Evolutionary conservation across 1,140 invertebrate genomes (phyloP).

Genomic region (Papilio polytes): DNA sequence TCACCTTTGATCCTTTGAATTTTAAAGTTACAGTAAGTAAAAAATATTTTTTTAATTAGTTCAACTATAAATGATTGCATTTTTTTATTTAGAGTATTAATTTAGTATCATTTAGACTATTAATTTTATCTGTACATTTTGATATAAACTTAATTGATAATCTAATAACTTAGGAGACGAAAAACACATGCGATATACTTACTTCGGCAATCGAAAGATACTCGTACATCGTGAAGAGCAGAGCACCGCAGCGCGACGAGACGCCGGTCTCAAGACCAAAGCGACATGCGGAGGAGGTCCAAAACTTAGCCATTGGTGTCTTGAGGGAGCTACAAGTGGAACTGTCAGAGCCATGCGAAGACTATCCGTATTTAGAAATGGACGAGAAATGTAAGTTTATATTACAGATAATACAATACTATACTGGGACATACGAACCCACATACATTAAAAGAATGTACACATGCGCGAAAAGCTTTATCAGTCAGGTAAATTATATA

Average conservation of each 20-base stretch:
- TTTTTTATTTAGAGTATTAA: conserved; percentile 24
- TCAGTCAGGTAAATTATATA: too few relatives aligned
- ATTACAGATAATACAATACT: neutral
- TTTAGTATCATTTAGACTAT: conserved; percentile 33
- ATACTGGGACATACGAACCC: too few relatives aligned
- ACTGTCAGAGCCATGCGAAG: conserved; percentile 83
- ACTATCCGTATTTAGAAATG: conserved; percentile 87
- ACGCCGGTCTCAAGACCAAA: conserved; percentile 13
- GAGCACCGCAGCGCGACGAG: conserved; percentile 33
- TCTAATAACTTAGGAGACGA: neutral
- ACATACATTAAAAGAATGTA: too few relatives aligned
- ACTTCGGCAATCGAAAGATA: conserved; percentile 67
- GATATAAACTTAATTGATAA: neutral
- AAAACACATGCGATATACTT: conserved; percentile 47
- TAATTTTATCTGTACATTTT: conserved; percentile 3
- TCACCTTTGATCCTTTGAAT: conserved; percentile 61
- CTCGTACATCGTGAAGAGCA: conserved; percentile 49
- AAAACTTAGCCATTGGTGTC: conserved; percentile 57
- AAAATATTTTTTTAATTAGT: conserved; percentile 11
- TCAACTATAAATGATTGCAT: conserved; percentile 11
- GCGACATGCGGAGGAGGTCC: neutral
- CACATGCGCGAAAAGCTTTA: too few relatives aligned
- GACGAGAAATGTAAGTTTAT: conserved; percentile 88
- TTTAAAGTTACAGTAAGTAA: conserved; percentile 79
- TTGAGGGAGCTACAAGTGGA: conserved; percentile 81